Base-by-base conservation (phyloP, 2,797 vertebrate species). In the Helicolenus hilgendorfi region DNA sequence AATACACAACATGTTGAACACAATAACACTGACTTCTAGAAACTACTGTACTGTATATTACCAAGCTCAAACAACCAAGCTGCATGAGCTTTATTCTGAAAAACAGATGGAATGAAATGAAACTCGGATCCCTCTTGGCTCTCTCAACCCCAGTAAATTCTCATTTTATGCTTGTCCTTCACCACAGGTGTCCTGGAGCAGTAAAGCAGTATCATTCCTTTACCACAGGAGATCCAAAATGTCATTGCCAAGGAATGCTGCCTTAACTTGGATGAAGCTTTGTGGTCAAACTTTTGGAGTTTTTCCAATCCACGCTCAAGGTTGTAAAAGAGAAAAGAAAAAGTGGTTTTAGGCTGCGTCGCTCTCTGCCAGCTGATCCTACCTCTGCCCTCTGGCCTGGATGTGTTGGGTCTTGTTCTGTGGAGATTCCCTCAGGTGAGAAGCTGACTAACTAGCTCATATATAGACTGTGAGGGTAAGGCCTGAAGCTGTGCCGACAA, bases 371-470 rank as follows among this genome's bases (percentile, higher is more conserved):
- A 74, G 49, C 31, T 72, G 84, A 75, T 79, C 22, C 59, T 73
- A 56, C 45, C 58, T 78, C 38, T 72, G 70, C 59, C 68, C 81
- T 55, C 38, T 22, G 72, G 81, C 79, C 22, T 11, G 80, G 80
- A 92, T 86, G 26, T 5, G 87, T 78, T 59, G 5, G 33, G 49
- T 92, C 89, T 91, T 90, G 89, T 83, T 79, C 72, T 72, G 64
- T 15, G 58, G 27, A 10, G 10, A 26, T 55, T 70, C 69, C 73
- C 71, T 78, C 45, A 41, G 74, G 79, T 84, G 41, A 72, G 58
- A 71, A 56, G 71, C 31, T 68, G 77, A 36, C 38, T 33, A 56
- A 36, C 59, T 49, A 64, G 73, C 6, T 64, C 62, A 49, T 41
- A 26, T n/a, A 60, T 59, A 29, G 71, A 72, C 71, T 68, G 67